Percentiles rank a stretch among this genome's conserved stretches.
These are phyloP conservation scores for Mycogona germanica DNA, from an alignment of 2,888 invertebrate species.

Conservation along the genomic window DNA sequence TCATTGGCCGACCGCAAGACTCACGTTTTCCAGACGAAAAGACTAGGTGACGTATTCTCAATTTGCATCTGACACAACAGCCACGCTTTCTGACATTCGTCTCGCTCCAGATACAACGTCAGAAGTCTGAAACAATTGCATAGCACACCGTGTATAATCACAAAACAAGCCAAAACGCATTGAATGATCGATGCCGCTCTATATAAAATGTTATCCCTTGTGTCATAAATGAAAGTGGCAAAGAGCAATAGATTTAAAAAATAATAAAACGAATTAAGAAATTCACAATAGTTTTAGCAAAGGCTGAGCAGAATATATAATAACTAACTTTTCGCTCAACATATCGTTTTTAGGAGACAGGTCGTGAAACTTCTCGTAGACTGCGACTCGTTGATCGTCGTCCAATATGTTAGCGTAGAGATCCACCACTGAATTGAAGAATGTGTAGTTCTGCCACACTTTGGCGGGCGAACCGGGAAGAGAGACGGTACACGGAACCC, in stretches of 20 bases:
- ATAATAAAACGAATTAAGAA: neutral
- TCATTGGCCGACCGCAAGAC: neutral
- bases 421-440: constrained; percentile 9
- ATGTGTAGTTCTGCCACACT: neutral
- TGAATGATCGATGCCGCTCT: too few relatives aligned
- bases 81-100: constrained; percentile 4
- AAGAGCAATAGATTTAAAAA: too few relatives aligned
- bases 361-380: constrained; percentile 4
- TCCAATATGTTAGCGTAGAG: constrained; percentile 1
- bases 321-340: constrained; percentile 2
- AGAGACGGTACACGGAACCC: constrained; percentile 7
- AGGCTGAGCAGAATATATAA: neutral
- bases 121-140: constrained; percentile 10
- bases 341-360: constrained; percentile 7
- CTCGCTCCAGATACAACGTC: neutral
- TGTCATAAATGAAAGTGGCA: too few relatives aligned
- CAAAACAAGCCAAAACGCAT: too few relatives aligned
- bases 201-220: too few relatives aligned
- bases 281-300: neutral
- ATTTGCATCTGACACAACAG: constrained; percentile 3
- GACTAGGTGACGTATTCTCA: neutral
- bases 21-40: constrained; percentile 12
- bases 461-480: neutral
- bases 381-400: neutral
- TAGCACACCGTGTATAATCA: too few relatives aligned